Evolutionary conservation across 1,140 invertebrate genomes (phyloP), one percentile per base, ranked within the genome.

Genomic region (Eupeodes corollae): DNA sequence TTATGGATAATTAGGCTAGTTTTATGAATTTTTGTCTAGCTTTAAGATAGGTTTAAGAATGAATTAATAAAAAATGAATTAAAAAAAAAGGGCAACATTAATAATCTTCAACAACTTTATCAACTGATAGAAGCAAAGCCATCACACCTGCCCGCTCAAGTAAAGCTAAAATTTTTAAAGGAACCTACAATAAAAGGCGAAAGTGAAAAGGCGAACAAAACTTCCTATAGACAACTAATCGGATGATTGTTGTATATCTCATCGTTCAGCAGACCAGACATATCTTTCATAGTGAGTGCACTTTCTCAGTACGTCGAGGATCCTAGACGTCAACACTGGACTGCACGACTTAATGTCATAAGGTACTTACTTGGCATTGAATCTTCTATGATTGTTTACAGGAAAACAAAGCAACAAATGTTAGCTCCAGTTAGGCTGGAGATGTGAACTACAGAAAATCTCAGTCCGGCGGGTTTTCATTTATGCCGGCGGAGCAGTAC

Each of bases 191-290:
- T 16, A 9, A n/a, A 32, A 32, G 18, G 8, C 2, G 43, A 33
- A 15, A 10, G 21, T n/a, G 43, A 45, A 10, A 9, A n/a, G 6
- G 18, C 12, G 21, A 14, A 19, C 6, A 8, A 42, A 13, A 30
- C 6, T 9, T 42, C 48, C 30, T 72, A 60, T 51, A 50, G 57
- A 19, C 51, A 71, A 45, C 48, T 58, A n/a, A 55, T 72, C 37
- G 68, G 68, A 13, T 45, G 43, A 32, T 51, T 74, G 13, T 45
- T 72, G 42, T 72, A 62, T 58, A 19, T 69, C 8, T 39, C 59
- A 19, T 44, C 45, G 8, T 43, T 43, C 6, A 61, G 63, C 8
- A 46, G 71, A 45, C 70, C 68, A 37, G 71, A 74, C 53, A 62
- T 73, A 16, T 37, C 57, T 9, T 71, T 54, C 49, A 56, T 66